These are phyloP conservation scores for Cephus runcator DNA, from an alignment of 2,888 invertebrate species.

Conservation along the genomic window DNA sequence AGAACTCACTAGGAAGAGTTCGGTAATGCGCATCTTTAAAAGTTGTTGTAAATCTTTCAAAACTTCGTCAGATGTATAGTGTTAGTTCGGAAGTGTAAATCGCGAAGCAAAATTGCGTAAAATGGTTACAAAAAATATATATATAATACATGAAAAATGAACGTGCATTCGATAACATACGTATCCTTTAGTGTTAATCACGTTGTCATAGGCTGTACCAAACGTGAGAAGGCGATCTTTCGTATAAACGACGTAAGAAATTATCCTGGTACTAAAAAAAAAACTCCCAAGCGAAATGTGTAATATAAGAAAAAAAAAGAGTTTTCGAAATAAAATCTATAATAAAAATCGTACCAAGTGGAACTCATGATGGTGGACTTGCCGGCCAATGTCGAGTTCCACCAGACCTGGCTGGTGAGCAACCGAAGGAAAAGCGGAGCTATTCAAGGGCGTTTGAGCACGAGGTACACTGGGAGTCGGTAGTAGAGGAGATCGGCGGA, in stretches of 20 bases:
- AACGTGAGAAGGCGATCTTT: not conserved
- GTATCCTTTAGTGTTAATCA: not conserved
- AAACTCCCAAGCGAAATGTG: slow-evolving; percentile 1
- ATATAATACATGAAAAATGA: no score
- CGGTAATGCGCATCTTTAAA: not conserved
- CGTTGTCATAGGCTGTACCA: not conserved
- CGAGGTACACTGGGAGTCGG: not conserved
- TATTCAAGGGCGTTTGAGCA: not conserved
- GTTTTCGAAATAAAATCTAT: not conserved
- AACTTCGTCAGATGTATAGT: not conserved
- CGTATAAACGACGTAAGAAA: not conserved
- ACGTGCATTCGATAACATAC: no score
- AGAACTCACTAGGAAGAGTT: not conserved
- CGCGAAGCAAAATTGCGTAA: not conserved
- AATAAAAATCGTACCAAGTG: not conserved
- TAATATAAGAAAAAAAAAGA: not conserved
- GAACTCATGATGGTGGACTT: not conserved
- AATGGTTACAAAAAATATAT: not conserved
- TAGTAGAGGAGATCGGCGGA: slow-evolving; percentile 7
- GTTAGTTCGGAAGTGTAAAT: not conserved
- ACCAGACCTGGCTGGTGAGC: not conserved
- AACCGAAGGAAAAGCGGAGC: not conserved
- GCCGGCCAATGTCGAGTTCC: not conserved
- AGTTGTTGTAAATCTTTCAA: not conserved
- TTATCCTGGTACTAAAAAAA: not conserved